Conservation (phyloP, 2,888 invertebrate species). For the Andrena flavipes region DNA sequence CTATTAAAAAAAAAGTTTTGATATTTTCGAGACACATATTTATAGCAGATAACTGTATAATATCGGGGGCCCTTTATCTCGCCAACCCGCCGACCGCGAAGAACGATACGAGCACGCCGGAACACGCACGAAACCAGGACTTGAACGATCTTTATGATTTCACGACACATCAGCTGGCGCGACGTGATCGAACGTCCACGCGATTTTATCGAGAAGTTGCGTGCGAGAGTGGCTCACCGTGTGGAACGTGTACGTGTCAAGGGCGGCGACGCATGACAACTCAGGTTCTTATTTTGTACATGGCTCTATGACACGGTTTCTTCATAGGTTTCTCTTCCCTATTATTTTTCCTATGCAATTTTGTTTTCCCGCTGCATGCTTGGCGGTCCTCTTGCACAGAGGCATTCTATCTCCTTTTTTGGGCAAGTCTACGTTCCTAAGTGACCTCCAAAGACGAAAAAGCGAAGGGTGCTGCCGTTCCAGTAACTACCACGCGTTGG, state of each 20-base stretch:
- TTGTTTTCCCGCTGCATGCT: background rate
- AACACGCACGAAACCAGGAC: background rate
- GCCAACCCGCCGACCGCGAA: conserved; percentile 64
- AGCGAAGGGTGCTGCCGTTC: conserved; percentile 65
- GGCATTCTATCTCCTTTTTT: conserved; percentile 15
- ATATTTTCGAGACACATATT: conserved; percentile 82
- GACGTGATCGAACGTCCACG: conserved; percentile 30
- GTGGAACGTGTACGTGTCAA: conserved; percentile 9
- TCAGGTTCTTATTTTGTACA: background rate
- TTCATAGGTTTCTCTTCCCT: background rate
- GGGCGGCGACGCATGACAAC: conserved; percentile 4
- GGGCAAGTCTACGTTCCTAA: conserved; percentile 69
- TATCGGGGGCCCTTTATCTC: conserved; percentile 77
- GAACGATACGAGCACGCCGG: background rate
- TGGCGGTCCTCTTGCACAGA: conserved; percentile 1
- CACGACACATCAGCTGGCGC: conserved; percentile 1
- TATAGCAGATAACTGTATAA: conserved; percentile 77
- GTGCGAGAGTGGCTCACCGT: conserved; percentile 4
- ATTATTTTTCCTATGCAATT: background rate
- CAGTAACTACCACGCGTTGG: conserved; percentile 27
- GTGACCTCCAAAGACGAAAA: conserved; percentile 63
- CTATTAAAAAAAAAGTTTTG: conserved; percentile 56
- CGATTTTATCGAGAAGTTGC: conserved; percentile 31
- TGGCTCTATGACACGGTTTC: background rate
- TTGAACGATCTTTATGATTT: conserved; percentile 1